Evolutionary conservation across 2,113 vertebrate genomes (phyloP).

Genomic region (Nibea albiflora): DNA sequence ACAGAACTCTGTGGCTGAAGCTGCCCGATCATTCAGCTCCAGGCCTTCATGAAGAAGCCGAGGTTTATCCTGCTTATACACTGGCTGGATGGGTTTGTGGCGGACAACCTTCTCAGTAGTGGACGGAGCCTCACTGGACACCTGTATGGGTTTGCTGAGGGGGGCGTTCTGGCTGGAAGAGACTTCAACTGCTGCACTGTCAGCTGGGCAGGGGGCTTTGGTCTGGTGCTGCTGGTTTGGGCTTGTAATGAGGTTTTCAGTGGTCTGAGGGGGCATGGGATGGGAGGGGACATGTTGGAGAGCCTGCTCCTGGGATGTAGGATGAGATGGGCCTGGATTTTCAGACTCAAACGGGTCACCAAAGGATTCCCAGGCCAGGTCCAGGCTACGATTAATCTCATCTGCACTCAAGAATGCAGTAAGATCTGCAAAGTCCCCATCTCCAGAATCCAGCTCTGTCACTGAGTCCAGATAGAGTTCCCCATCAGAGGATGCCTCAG

Average conservation of each 20-base stretch:
- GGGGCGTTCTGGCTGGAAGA: slow-evolving; percentile 65
- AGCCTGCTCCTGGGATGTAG: slow-evolving; percentile 73
- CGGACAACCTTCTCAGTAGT: slow-evolving; percentile 60
- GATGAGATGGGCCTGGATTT: slow-evolving; percentile 63
- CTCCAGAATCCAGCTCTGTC: slow-evolving; percentile 85
- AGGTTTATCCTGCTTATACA: slow-evolving; percentile 86
- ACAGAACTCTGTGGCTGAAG: slow-evolving; percentile 87
- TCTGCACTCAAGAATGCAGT: slow-evolving; percentile 95
- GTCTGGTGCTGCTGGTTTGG: slow-evolving; percentile 51
- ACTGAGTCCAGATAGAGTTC: slow-evolving; percentile 87
- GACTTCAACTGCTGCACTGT: slow-evolving; percentile 58
- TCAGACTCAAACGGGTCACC: slow-evolving; percentile 65
- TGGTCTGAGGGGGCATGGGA: slow-evolving; percentile 37
- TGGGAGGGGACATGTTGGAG: slow-evolving; percentile 64
- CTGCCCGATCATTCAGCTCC: slow-evolving; percentile 77
- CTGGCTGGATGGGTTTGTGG: slow-evolving; percentile 70
- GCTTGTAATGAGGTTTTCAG: slow-evolving; percentile 68
- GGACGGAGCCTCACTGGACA: slow-evolving; percentile 74
- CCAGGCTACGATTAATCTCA: slow-evolving; percentile 93
- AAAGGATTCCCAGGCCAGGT: slow-evolving; percentile 92
- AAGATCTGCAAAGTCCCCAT: slow-evolving; percentile 86
- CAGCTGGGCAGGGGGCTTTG: slow-evolving; percentile 50
- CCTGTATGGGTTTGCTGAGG: slow-evolving; percentile 75
- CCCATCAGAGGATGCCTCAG: slow-evolving; percentile 86
- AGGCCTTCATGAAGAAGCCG: slow-evolving; percentile 78